phyloP scores from a whole-genome alignment of 30 jellyfish, hydroid and myxozoan species.

The Turritopsis dohrnii region DNA sequence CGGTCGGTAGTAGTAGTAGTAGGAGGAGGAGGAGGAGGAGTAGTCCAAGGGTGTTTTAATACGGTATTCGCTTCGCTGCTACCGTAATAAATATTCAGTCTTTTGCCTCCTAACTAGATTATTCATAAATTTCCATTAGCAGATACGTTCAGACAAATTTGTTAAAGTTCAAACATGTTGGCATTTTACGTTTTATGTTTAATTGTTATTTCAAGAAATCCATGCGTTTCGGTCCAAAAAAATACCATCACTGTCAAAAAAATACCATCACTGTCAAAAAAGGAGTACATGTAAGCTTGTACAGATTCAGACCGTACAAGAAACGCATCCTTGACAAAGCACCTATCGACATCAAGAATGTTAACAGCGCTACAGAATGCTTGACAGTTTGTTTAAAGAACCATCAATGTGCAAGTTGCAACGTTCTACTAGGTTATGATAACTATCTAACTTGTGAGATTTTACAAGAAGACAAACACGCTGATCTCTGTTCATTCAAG shows the following conservation, averaged over 20 bases:
- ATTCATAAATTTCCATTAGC: no score
- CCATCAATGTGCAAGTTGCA: background rate
- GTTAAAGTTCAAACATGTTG: no score
- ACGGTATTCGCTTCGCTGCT: no score
- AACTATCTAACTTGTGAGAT: background rate
- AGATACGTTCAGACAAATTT: no score
- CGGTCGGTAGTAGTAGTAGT: no score
- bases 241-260: no score
- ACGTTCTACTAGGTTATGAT: background rate
- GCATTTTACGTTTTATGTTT: no score
- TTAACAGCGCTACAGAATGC: background rate
- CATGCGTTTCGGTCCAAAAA: background rate
- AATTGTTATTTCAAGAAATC: background rate
- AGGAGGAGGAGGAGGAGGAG: no score
- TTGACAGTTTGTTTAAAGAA: background rate
- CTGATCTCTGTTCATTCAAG: background rate
- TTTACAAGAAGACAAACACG: background rate
- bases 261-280: no score
- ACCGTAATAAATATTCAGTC: no score
- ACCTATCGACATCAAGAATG: background rate
- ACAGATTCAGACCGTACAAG: background rate
- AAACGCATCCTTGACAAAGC: background rate
- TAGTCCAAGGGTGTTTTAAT: no score
- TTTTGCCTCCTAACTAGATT: no score
- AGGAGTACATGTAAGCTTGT: background rate